Base-by-base conservation (phyloP, 2,797 vertebrate species). In the Merluccius polli region DNA sequence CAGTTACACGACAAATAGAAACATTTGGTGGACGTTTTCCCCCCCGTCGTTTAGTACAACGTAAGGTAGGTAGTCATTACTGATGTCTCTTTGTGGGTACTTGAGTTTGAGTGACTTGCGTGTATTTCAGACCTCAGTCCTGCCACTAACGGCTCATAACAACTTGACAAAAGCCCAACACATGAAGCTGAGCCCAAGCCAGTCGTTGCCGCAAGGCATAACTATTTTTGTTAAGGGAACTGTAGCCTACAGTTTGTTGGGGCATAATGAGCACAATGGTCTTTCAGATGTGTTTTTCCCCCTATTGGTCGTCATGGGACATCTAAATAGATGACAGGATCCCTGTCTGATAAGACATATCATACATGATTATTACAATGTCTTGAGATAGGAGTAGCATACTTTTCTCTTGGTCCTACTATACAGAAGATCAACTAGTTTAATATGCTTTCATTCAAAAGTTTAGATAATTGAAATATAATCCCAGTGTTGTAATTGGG, bases 221-320 rank as follows among this genome's bases (percentile, higher is more conserved):
- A 87, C 75, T 89, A 81, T 89, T 87, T 91, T 9, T 76, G 88
- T 86, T 88, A 44, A 29, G 73, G 75, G 80, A 83, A 74, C 78
- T 77, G 82, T 83, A 87, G 82, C 85, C 86, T 77, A 80, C 76
- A 85, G 82, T 76, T 75, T 87, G 80, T 76, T 71, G 81, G 81
- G 91, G 80, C 84, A 86, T 80, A 73, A 69, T 75, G 81, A 92
- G 87, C 86, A 88, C 93, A 92, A 89, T 85, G 83, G 88, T 69
- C 27, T 32, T 27, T 16, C 88, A 91, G 88, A 89, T 87, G 67
- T 18, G 24, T 13, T 88, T 89, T 89, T 88, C 90, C 90, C 89
- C 82, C 87, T 89, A 91, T 87, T 75, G 38, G 82, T 83, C 80
- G 89, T 91, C 92, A 94, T 92, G 93, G 94, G 94, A 95, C 89